Conservation (phyloP, 2,797 vertebrate species). For the Chaunax sp. region DNA sequence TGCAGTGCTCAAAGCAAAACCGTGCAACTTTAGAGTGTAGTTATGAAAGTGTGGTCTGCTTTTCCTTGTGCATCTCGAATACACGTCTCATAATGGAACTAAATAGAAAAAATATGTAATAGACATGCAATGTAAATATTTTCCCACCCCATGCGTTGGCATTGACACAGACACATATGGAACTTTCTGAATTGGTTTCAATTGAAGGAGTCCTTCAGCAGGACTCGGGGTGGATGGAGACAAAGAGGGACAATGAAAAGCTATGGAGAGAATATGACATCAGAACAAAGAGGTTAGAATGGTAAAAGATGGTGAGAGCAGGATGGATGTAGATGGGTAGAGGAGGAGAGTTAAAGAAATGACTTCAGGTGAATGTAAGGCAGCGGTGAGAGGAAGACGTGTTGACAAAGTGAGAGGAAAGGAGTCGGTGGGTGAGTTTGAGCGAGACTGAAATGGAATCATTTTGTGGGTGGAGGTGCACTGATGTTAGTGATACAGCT, state of each 20-base stretch:
- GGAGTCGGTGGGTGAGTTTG: constrained; percentile 29
- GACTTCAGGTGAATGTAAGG: background rate
- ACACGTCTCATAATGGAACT: background rate
- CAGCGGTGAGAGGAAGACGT: background rate
- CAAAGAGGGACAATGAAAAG: background rate
- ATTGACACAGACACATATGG: too few relatives aligned
- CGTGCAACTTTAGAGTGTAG: background rate
- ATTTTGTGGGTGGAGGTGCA: constrained; percentile 45
- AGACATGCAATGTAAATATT: background rate
- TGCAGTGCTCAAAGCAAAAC: background rate
- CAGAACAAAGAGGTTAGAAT: background rate
- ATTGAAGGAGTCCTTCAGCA: background rate
- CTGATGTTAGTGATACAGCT: constrained; percentile 26
- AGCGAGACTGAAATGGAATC: constrained; percentile 41
- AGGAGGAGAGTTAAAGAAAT: background rate
- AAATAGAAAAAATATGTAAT: too few relatives aligned
- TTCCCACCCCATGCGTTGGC: background rate
- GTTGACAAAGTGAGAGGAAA: constrained; percentile 31
- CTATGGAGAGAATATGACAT: background rate
- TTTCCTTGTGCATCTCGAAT: too few relatives aligned
- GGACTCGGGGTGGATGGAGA: background rate
- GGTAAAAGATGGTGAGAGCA: background rate
- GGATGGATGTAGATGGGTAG: background rate
- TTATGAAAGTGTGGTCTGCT: background rate
- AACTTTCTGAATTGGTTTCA: too few relatives aligned